Base-by-base conservation (phyloP, 2,113 vertebrate species). In the Pangasianodon gigas region DNA sequence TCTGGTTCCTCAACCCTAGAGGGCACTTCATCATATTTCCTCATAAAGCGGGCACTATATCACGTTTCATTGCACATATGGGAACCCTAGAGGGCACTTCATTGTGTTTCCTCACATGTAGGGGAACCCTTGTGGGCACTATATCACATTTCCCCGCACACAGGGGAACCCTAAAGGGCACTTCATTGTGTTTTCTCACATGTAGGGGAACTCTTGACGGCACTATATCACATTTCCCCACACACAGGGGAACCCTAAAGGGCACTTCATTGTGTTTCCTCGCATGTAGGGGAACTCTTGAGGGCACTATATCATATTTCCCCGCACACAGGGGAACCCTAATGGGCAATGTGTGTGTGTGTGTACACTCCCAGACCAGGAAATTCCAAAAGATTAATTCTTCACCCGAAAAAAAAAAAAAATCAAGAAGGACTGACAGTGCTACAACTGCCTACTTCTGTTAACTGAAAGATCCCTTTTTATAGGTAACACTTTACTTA, bases 311-410 rank as follows among this genome's bases (percentile, higher is more conserved):
- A n/a, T 65, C 10, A 11, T 3, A n/a, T 65, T 29, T 65, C 62
- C 62, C n/a, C 0, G 26, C 26, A 65, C 1, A 24, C n/a, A 65
- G 2, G 8, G 7, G 29, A 65, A 65, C n/a, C 11, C 65, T 69
- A 69, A n/a, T 14, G 65, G 32, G 69, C 69, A 74, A 18, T 75
- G 75, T 48, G 77, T 51, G 77, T n/a, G 77, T n/a, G 46, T 7
- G 46, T n/a, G 3, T 18, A 52, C n/a, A 24, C 56, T 75, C 48
- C 46, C n/a, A 87, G 37, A 18, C 84, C 89, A 84, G 87, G 89
- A 92, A 84, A 89, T 90, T 87, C 87, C 84, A 89, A 89, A 54
- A 44, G 67, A 67, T 60, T 52, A 77, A 89, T 92, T 86, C 54
- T 29, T 71, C 74, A 60, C 41, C 24, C 46, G 11, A n/a, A 81